Base-by-base conservation (phyloP, 2,797 vertebrate genomes). In the Helicolenus hilgendorfi region DNA sequence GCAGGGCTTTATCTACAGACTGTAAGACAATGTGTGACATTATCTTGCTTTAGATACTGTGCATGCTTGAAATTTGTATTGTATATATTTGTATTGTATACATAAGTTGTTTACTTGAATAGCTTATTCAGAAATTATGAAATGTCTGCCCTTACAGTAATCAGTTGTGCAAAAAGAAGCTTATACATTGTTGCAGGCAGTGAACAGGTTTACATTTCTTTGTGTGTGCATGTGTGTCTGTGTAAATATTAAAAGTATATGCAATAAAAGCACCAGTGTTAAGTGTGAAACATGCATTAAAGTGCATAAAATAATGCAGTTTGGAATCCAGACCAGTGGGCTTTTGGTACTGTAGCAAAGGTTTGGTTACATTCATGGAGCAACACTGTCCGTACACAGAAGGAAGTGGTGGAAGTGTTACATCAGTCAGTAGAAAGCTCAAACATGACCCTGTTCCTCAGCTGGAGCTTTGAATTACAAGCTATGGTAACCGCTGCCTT, bases 391-490 rank as follows among this genome's bases (percentile, higher is more conserved):
- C 11, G 41, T 11, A 33, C 10, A 49, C 18, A 31, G 4, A n/a
- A 11, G 7, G 20, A 31, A 27, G 27, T 27, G 27, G 10, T 38
- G 3, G 3, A 33, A 15, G 2, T 26, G 6, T 13, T 27, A 49
- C 13, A 82, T 68, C 58, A 73, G 11, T 4, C 20, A 65, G 4
- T 3, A 45, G 15, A 65, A 45, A 45, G 55, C 6, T 73, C 0
- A n/a, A 64, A 38, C 2, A 1, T 15, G 33, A 71, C 35, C 6
- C 20, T 2, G 4, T 24, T 33, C 9, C 58, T 67, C 24, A 78
- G 35, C 20, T 33, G 31, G 1, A 27, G 24, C 7, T 45, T 45
- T 86, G 11, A 53, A 63, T 89, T 79, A 95, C 53, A 93, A 70
- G 22, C 73, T 35, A 1, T 27, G 41, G 53, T 89, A 95, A 69